A percentile compares a stretch with the other conserved stretches of the same genome.
Evolutionary conservation across 2,888 invertebrate species (phyloP).

Genomic region (Drosophila nr. perissopoda): DNA sequence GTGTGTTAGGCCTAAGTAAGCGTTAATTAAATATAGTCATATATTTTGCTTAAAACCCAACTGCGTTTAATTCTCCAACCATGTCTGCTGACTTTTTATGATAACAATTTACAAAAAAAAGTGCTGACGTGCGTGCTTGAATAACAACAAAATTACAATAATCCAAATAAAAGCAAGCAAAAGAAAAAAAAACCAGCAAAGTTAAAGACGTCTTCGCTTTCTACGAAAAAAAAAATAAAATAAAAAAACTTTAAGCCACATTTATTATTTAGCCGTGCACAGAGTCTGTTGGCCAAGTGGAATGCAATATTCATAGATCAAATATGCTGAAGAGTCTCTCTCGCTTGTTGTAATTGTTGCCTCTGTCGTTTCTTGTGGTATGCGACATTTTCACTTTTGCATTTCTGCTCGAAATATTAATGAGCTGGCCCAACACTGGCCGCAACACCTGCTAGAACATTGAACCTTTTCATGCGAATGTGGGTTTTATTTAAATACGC

Average conservation of each 20-base stretch:
- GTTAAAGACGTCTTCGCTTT: constrained; percentile 52
- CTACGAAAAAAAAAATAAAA: constrained; percentile 41
- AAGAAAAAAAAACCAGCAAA: constrained; percentile 16
- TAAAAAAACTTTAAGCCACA: constrained; percentile 31
- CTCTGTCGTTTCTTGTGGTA: constrained; percentile 55
- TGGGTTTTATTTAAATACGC: constrained; percentile 29
- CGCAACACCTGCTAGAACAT: constrained; percentile 52
- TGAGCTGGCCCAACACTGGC: constrained; percentile 52
- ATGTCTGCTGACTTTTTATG: constrained; percentile 67
- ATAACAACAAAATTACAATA: constrained; percentile 31
- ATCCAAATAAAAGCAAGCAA: constrained; percentile 14
- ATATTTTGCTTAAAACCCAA: constrained; percentile 53
- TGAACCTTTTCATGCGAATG: constrained; percentile 40
- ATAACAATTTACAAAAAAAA: constrained; percentile 60
- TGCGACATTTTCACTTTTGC: constrained; percentile 82
- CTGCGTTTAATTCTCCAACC: not conserved
- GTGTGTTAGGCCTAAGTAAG: constrained; percentile 79
- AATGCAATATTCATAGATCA: constrained; percentile 74
- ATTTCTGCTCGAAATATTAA: constrained; percentile 71
- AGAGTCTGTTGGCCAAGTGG: constrained; percentile 42
- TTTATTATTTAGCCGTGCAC: constrained; percentile 41
- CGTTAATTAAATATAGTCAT: constrained; percentile 72
- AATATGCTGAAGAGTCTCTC: constrained; percentile 46
- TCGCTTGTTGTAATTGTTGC: constrained; percentile 36
- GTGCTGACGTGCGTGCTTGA: constrained; percentile 70